Percentiles rank a stretch among this genome's conserved stretches.
Evolutionary conservation across 92 coral and sea anemone species (phyloP).

Genomic region (Phenganax stokvisi): DNA sequence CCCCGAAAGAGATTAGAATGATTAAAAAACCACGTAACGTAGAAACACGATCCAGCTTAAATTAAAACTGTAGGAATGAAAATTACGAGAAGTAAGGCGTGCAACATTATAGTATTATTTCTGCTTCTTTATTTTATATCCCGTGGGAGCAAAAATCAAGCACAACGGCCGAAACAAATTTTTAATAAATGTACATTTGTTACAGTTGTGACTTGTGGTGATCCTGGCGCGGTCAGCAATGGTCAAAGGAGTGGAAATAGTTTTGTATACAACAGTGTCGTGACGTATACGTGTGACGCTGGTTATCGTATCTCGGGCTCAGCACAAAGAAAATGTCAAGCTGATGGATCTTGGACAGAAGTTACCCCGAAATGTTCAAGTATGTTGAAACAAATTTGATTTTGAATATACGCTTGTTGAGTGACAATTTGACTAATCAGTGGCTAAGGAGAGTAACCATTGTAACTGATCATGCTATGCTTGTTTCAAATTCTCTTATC

Average conservation of each 20-base stretch:
- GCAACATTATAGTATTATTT: neutral
- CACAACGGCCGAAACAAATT: neutral
- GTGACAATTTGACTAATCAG: too few relatives aligned
- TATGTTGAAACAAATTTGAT: constrained; percentile 38
- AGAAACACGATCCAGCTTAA: too few relatives aligned
- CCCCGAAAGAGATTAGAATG: too few relatives aligned
- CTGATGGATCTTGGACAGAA: constrained; percentile 86
- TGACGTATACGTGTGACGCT: constrained; percentile 66
- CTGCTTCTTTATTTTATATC: neutral
- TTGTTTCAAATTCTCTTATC: too few relatives aligned
- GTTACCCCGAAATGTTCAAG: constrained; percentile 68
- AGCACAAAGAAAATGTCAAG: constrained; percentile 65
- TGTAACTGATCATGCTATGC: too few relatives aligned
- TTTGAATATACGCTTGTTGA: too few relatives aligned
- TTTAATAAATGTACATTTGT: neutral
- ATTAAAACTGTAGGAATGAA: too few relatives aligned
- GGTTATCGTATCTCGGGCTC: constrained; percentile 80
- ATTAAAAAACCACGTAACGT: too few relatives aligned
- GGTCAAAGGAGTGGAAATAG: constrained; percentile 60
- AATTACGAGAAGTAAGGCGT: too few relatives aligned
- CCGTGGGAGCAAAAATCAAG: neutral
- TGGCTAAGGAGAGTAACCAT: too few relatives aligned
- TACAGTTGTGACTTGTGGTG: constrained; percentile 70
- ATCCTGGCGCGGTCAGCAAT: constrained; percentile 62
- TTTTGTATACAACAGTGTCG: constrained; percentile 62